Percentiles rank a stretch among this genome's conserved stretches.
Evolutionary conservation across 2,888 invertebrate species (phyloP).

Genomic region (Volucella inflata): DNA sequence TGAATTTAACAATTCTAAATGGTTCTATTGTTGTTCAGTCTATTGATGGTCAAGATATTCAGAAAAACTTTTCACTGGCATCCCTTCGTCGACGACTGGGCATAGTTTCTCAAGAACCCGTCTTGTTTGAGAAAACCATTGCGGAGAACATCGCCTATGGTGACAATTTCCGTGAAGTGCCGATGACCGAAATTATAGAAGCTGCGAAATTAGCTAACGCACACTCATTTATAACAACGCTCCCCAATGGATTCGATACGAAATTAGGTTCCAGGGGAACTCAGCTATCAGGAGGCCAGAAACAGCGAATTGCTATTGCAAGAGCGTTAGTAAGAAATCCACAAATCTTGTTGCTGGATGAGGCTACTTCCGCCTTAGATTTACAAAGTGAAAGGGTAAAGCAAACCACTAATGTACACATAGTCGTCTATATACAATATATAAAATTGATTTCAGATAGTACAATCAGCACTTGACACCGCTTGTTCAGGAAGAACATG

Average conservation of each 20-base stretch:
- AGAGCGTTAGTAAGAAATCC: no score
- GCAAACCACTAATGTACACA: no score
- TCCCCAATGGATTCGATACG: constrained; percentile 91
- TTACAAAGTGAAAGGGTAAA: constrained; percentile 89
- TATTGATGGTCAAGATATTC: constrained; percentile 90
- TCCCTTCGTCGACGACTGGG: constrained; percentile 89
- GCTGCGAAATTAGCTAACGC: constrained; percentile 90
- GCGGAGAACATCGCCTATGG: no score
- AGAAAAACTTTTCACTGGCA: constrained; percentile 87
- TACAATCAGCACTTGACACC: no score
- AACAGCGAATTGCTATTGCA: no score
- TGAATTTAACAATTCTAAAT: constrained; percentile 84
- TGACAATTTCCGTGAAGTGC: no score
- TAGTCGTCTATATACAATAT: background rate
- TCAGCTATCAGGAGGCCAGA: no score
- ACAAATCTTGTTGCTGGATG: no score
- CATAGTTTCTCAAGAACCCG: constrained; percentile 92
- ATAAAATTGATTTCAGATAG: no score
- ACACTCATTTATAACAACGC: constrained; percentile 88
- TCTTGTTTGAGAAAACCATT: constrained; percentile 90
- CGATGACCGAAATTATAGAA: constrained; percentile 87
- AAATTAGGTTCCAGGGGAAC: constrained; percentile 88
- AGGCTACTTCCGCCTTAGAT: constrained; percentile 91
- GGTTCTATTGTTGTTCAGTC: constrained; percentile 85
- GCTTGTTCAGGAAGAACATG: no score